Conservation (phyloP, 2,113 vertebrate genomes). For the Ariopsis seemanni region DNA sequence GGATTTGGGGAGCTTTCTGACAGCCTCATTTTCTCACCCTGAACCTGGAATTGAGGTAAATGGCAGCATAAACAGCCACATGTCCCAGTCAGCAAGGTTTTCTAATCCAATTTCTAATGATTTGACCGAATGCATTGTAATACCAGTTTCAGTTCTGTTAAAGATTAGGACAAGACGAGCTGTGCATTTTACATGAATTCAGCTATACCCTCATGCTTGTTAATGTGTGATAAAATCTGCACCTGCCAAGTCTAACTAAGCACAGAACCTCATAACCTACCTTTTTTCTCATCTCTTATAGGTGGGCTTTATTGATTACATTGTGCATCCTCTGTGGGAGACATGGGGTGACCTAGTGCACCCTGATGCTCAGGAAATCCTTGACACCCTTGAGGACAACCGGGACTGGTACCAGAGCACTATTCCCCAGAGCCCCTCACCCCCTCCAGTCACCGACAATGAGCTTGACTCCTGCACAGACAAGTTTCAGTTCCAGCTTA, state of each 20-base stretch:
- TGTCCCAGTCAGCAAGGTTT: neutral
- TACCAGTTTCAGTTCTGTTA: neutral
- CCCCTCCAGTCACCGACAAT: conserved; percentile 72
- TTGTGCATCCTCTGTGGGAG: conserved; percentile 91
- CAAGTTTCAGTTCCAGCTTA: conserved; percentile 78
- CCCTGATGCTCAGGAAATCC: conserved; percentile 89
- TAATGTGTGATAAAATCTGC: neutral
- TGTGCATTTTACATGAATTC: neutral
- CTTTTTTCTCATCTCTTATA: conserved; percentile 54
- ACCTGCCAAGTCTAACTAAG: neutral
- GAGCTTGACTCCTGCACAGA: conserved; percentile 72
- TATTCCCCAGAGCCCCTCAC: conserved; percentile 86
- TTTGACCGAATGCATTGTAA: neutral
- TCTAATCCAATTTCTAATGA: neutral
- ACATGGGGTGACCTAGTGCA: conserved; percentile 92
- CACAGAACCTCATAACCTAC: neutral
- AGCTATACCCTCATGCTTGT: neutral
- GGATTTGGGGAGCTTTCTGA: neutral
- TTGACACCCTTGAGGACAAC: conserved; percentile 91
- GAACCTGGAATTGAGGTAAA: neutral
- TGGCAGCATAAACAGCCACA: neutral
- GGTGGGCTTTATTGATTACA: conserved; percentile 95
- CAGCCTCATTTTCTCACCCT: neutral
- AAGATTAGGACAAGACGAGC: neutral
- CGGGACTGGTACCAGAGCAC: conserved; percentile 92